Evolutionary conservation across 2,797 vertebrate species (phyloP).

Genomic region (Melanotaenia nigrans): DNA sequence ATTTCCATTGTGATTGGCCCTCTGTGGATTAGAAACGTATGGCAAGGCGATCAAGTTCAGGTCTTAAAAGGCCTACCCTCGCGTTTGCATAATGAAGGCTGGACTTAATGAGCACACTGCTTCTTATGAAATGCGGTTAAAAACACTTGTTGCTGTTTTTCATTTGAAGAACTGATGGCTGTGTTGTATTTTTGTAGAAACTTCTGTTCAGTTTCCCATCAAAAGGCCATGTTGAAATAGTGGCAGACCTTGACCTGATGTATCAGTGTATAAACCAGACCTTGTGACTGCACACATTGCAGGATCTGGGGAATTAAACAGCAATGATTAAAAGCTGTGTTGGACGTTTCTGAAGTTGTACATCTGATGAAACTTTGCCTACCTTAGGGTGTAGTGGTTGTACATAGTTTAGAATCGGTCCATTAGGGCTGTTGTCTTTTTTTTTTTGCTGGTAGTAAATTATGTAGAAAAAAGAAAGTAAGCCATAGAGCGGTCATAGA

Average conservation of each 20-base stretch:
- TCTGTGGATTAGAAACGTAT: slow-evolving; percentile 74
- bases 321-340: neutral
- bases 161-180: slow-evolving; percentile 19
- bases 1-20: slow-evolving; percentile 55
- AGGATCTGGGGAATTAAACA: slow-evolving; percentile 7
- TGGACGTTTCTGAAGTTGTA: neutral
- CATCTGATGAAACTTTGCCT: neutral
- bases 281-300: neutral
- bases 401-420: neutral
- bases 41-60: slow-evolving; percentile 65
- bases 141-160: slow-evolving; percentile 22
- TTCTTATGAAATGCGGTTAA: slow-evolving; percentile 55
- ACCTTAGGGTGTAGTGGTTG: neutral
- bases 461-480: neutral
- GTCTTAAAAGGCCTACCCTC: slow-evolving; percentile 60
- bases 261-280: neutral
- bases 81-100: slow-evolving; percentile 58
- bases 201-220: slow-evolving; percentile 21
- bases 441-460: neutral
- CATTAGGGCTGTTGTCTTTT: neutral
- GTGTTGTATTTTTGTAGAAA: slow-evolving; percentile 7
- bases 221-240: slow-evolving; percentile 10
- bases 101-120: slow-evolving; percentile 49
- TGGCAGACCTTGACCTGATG: neutral
- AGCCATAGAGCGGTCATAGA: neutral